phyloP scores from a whole-genome alignment of 2,797 vertebrate genomes.

The Morus bassanus region DNA sequence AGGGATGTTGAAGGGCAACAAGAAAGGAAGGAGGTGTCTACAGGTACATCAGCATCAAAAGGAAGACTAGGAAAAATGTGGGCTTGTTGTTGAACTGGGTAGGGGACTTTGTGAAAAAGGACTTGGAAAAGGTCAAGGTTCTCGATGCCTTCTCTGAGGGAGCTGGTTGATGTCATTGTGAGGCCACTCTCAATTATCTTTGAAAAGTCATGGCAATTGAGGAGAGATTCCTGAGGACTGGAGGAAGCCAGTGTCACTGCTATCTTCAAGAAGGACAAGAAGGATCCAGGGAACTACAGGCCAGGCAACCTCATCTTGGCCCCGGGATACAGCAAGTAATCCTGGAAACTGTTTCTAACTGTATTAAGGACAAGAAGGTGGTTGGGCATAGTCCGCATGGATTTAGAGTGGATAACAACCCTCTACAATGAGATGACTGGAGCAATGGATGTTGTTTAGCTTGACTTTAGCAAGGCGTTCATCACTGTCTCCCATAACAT shows the following conservation, averaged over 20 bases:
- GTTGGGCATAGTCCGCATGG: neutral
- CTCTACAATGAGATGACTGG: neutral
- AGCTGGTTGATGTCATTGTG: neutral
- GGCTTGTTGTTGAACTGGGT: neutral
- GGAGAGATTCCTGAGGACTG: neutral
- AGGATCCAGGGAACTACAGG: neutral
- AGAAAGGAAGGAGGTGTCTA: neutral
- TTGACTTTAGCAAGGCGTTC: neutral
- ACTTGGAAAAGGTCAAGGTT: neutral
- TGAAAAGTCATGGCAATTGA: neutral
- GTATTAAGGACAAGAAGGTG: neutral
- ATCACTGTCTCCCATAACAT: neutral
- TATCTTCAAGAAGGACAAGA: neutral
- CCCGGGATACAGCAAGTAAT: too few species aligned
- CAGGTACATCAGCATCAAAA: neutral
- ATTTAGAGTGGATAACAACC: neutral
- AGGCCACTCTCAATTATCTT: neutral
- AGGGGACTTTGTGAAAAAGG: neutral
- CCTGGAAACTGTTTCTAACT: neutral
- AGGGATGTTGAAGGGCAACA: neutral
- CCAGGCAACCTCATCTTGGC: neutral
- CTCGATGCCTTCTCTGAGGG: neutral
- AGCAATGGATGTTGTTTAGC: neutral
- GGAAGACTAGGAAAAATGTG: neutral
- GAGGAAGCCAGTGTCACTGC: neutral